Percentiles rank a stretch among this genome's conserved stretches.
Conservation (phyloP, 1,140 invertebrate species). For the Palaemon carinicauda region DNA sequence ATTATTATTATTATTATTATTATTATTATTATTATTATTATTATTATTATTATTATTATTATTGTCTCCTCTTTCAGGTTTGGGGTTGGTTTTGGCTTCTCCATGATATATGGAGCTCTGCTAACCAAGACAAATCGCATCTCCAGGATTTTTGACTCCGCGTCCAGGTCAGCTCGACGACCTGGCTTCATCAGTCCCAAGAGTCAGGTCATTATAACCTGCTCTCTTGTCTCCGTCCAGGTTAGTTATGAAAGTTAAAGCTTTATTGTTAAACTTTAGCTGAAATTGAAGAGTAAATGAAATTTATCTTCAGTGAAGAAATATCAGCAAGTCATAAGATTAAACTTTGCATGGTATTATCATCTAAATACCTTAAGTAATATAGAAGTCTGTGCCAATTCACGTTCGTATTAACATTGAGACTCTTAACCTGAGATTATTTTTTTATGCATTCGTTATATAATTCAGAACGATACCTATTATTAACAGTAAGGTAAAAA, state of each 20-base stretch:
- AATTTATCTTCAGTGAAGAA: too few species aligned
- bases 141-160: conserved; percentile 72
- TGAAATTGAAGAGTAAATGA: not conserved
- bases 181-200: conserved; percentile 79
- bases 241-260: conserved; percentile 52
- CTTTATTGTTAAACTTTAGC: not conserved
- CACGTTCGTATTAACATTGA: too few species aligned
- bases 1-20: too few species aligned
- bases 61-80: conserved; percentile 61
- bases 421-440: too few species aligned
- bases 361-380: too few species aligned
- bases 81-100: conserved; percentile 71
- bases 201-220: conserved; percentile 77
- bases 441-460: too few species aligned
- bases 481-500: too few species aligned
- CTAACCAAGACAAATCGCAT: conserved; percentile 75
- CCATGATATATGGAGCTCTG: conserved; percentile 72
- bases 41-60: not conserved
- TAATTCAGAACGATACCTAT: too few species aligned
- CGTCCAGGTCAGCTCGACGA: conserved; percentile 72
- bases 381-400: too few species aligned
- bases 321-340: too few species aligned
- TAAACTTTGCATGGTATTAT: too few species aligned
- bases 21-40: too few species aligned
- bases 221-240: conserved; percentile 72